Evolutionary conservation across 1,140 invertebrate genomes (phyloP).

Genomic region (Neelides sp.): DNA sequence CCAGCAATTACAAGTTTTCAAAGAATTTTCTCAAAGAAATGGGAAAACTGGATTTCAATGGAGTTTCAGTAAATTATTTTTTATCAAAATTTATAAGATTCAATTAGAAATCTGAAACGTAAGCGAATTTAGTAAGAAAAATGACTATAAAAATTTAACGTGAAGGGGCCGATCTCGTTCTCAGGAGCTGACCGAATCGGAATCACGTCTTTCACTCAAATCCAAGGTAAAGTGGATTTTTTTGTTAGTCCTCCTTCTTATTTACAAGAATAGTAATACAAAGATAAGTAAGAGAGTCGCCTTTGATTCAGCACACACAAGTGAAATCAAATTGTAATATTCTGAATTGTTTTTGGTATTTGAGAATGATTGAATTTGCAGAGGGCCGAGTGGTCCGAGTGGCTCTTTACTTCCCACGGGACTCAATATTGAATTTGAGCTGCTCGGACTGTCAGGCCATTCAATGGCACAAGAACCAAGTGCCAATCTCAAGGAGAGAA

Average conservation of each 20-base stretch:
- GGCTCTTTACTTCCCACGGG: slow-evolving; percentile 56
- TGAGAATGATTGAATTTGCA: slow-evolving; percentile 33
- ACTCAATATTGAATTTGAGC: slow-evolving; percentile 47
- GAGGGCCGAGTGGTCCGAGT: slow-evolving; percentile 53
- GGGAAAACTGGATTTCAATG: slow-evolving; percentile 58
- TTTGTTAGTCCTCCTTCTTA: background rate
- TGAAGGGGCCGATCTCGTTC: slow-evolving; percentile 72
- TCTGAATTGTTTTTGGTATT: background rate
- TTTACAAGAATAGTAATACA: background rate
- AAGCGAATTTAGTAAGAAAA: background rate
- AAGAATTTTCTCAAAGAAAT: slow-evolving; percentile 53
- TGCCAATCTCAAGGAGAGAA: slow-evolving; percentile 60
- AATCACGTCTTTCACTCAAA: slow-evolving; percentile 68
- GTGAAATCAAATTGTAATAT: too few relatives aligned
- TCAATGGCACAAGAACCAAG: slow-evolving; percentile 59
- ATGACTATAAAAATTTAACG: slow-evolving; percentile 25
- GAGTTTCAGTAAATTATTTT: slow-evolving; percentile 58
- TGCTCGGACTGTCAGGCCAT: slow-evolving; percentile 55
- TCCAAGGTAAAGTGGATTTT: slow-evolving; percentile 51
- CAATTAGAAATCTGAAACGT: background rate
- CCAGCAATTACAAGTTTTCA: slow-evolving; percentile 49
- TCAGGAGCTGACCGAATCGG: slow-evolving; percentile 70
- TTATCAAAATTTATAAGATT: background rate
- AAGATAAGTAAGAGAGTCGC: background rate
- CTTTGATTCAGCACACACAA: too few relatives aligned